Evolutionary conservation across 1,140 invertebrate genomes (phyloP).

Genomic region (Armadillidium nasatum): DNA sequence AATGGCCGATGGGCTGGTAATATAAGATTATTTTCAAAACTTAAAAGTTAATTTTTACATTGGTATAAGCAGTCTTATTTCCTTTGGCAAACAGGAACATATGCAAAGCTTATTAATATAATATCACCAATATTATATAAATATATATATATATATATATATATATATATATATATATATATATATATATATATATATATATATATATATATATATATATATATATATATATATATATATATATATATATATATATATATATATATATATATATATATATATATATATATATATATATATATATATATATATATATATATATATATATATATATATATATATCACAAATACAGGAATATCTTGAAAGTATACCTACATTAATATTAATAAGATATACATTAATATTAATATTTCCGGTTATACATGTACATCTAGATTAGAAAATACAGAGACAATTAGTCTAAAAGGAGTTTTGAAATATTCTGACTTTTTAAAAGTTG

Average conservation of each 20-base stretch:
- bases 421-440: background rate
- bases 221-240: background rate
- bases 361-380: background rate
- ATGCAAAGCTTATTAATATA: too few species aligned
- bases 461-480: too few species aligned
- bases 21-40: too few species aligned
- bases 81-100: too few species aligned
- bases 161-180: slow-evolving; percentile 7
- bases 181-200: slow-evolving; percentile 18
- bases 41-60: too few species aligned
- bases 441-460: too few species aligned
- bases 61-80: too few species aligned
- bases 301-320: background rate
- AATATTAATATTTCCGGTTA: background rate
- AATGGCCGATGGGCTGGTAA: too few species aligned
- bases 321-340: too few species aligned
- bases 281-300: background rate
- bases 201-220: slow-evolving; percentile 10
- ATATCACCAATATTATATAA: background rate
- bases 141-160: slow-evolving; percentile 19
- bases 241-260: slow-evolving; percentile 19
- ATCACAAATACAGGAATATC: background rate
- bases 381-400: background rate
- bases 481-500: too few species aligned
- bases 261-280: slow-evolving; percentile 13